Evolutionary conservation across 2,797 vertebrate genomes (phyloP).

Genomic region (Nannoperca australis): DNA sequence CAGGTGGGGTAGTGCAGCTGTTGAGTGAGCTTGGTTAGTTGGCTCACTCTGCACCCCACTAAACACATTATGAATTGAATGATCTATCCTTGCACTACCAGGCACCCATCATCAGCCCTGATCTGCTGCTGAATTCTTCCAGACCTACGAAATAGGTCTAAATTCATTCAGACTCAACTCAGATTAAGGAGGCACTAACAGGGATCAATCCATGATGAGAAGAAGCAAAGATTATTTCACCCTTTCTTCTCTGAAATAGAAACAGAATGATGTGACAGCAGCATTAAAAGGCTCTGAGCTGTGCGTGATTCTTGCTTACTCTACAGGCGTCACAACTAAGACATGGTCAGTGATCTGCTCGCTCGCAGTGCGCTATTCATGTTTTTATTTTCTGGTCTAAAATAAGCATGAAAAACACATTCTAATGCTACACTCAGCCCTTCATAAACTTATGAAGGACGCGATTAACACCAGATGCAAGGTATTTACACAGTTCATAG

Average conservation of each 20-base stretch:
- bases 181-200: no score
- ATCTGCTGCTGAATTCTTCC: background rate
- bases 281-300: background rate
- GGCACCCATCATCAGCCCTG: background rate
- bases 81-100: background rate
- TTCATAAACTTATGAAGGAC: background rate
- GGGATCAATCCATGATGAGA: no score
- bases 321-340: background rate
- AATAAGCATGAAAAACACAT: constrained; percentile 5
- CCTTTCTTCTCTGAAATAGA: background rate
- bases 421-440: background rate
- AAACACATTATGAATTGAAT: background rate
- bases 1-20: background rate
- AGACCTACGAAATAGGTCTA: no score
- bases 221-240: no score
- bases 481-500: background rate
- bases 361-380: background rate
- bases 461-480: background rate
- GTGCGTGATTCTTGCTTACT: background rate
- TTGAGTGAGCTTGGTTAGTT: no score
- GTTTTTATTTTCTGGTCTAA: background rate
- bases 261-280: background rate
- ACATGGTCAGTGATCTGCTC: background rate
- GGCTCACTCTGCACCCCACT: background rate
- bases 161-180: no score